These are phyloP conservation scores for Hecatera dysodea DNA, from an alignment of 2,888 invertebrate species.

Conservation along the genomic window DNA sequence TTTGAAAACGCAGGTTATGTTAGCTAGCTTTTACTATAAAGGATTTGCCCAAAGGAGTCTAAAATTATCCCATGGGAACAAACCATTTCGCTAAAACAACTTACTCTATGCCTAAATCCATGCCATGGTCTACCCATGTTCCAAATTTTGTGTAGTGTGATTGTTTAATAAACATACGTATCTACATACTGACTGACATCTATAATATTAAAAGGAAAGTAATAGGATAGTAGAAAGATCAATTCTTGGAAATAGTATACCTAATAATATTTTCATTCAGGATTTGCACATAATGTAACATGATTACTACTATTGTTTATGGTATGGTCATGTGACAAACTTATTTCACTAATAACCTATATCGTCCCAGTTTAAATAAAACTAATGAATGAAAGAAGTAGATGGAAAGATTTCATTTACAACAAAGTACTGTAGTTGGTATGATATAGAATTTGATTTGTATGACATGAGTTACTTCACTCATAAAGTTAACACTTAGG, in stretches of 20 bases:
- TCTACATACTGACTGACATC: background rate
- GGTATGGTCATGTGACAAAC: slow-evolving; percentile 58
- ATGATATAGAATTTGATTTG: background rate
- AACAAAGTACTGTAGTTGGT: background rate
- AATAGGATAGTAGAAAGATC: background rate
- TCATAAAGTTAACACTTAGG: slow-evolving; percentile 16
- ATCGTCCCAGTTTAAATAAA: too few species aligned
- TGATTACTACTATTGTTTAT: slow-evolving; percentile 39
- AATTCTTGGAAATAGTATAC: background rate
- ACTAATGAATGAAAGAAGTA: background rate
- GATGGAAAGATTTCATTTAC: background rate
- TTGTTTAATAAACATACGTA: background rate
- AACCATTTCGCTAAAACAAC: background rate
- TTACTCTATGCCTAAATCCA: background rate
- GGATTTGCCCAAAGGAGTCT: background rate
- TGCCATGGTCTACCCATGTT: background rate
- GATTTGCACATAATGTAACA: slow-evolving; percentile 7
- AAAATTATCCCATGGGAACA: background rate
- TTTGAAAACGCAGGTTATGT: background rate
- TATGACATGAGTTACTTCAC: slow-evolving; percentile 11
- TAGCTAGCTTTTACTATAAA: background rate
- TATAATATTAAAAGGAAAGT: background rate
- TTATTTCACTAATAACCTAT: background rate
- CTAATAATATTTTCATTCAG: background rate
- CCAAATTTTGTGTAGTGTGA: background rate